Conservation (phyloP, 2,113 vertebrate species). For the Chaetodon trifascialis region DNA sequence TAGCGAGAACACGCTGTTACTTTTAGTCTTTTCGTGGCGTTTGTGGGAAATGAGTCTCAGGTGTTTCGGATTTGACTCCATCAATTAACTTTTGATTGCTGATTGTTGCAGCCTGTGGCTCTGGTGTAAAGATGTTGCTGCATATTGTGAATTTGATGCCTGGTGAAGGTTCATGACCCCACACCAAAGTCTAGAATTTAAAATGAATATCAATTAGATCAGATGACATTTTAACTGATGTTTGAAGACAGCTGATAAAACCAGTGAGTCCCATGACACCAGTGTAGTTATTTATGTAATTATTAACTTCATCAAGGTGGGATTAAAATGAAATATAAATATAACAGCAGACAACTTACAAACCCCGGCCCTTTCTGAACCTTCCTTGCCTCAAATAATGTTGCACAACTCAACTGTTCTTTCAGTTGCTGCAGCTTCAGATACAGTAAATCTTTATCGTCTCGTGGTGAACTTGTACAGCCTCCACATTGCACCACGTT, state of each 20-base stretch:
- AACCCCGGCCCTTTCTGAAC: background rate
- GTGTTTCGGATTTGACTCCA: too few relatives aligned
- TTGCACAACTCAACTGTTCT: background rate
- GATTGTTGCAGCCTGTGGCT: background rate
- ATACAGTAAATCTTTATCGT: slow-evolving; percentile 36
- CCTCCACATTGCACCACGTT: slow-evolving; percentile 34
- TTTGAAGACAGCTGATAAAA: background rate
- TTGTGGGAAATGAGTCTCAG: too few relatives aligned
- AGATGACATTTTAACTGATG: background rate
- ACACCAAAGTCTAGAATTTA: background rate
- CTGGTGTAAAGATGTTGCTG: background rate
- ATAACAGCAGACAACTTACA: background rate
- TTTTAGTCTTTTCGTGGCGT: too few relatives aligned
- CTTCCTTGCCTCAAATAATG: background rate
- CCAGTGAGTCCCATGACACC: too few relatives aligned
- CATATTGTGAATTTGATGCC: background rate
- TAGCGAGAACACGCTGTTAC: too few relatives aligned
- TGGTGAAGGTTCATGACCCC: too few relatives aligned
- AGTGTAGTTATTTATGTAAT: background rate
- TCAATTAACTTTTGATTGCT: too few relatives aligned
- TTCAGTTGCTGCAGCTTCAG: slow-evolving; percentile 1
- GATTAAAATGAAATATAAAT: background rate
- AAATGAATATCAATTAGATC: background rate
- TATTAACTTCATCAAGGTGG: background rate
- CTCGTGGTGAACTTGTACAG: slow-evolving; percentile 30